Conservation (phyloP, 1,140 invertebrate species). For the Calliopsis andreniformis region DNA sequence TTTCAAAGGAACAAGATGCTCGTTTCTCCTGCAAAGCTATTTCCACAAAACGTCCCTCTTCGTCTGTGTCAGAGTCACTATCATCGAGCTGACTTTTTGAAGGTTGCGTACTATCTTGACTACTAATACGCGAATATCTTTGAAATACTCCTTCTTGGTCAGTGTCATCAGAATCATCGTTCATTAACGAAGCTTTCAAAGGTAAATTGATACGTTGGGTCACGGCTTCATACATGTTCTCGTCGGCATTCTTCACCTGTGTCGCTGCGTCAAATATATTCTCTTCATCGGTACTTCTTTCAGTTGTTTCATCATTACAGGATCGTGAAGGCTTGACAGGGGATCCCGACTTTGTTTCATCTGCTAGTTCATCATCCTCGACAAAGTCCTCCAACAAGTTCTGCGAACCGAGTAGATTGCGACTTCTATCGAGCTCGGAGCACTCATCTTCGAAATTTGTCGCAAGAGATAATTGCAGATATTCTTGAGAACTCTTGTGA, state of each 20-base stretch:
- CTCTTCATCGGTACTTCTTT: constrained; percentile 9
- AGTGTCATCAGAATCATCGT: constrained; percentile 14
- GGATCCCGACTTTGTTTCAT: background rate
- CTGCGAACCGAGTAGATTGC: constrained; percentile 33
- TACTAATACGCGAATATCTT: background rate
- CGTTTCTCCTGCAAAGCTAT: constrained; percentile 26
- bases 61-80: constrained; percentile 48
- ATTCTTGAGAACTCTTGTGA: background rate
- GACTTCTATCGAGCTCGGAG: constrained; percentile 15
- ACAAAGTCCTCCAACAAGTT: constrained; percentile 37
- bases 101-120: constrained; percentile 2
- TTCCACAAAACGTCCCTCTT: constrained; percentile 43
- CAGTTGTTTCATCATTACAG: background rate
- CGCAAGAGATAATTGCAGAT: background rate
- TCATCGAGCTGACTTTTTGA: background rate
- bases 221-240: background rate
- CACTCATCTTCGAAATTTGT: constrained; percentile 7
- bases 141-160: background rate
- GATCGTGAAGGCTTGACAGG: background rate
- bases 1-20: background rate
- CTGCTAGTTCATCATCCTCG: background rate
- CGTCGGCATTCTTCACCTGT: background rate
- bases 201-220: background rate
- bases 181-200: background rate
- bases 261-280: constrained; percentile 7